These are phyloP conservation scores for Butastur rufipennis DNA, from an alignment of 2,113 vertebrate genomes.

Conservation along the genomic window DNA sequence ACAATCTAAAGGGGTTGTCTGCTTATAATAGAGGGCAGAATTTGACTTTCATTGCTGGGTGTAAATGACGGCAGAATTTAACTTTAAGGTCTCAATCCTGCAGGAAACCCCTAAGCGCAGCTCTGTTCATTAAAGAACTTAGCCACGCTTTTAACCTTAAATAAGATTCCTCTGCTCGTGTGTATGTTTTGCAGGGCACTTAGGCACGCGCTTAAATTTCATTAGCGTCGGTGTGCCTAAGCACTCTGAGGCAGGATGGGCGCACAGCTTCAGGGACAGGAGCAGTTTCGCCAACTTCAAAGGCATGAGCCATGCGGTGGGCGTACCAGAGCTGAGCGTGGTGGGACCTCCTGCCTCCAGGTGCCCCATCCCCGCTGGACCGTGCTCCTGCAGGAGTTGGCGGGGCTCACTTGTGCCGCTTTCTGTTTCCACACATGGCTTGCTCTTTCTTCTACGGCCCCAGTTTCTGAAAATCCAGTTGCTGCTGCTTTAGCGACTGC, in stretches of 20 bases:
- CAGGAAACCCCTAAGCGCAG: conserved; percentile 21
- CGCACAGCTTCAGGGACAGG: background rate
- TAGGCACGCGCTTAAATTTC: background rate
- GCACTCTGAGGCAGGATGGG: background rate
- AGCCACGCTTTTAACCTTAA: conserved; percentile 42
- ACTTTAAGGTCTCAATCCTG: conserved; percentile 35
- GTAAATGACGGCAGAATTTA: conserved; percentile 46
- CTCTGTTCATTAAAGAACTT: conserved; percentile 25
- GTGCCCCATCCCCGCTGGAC: rapidly evolving
- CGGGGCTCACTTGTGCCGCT: background rate
- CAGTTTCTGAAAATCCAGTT: background rate
- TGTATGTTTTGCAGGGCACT: background rate
- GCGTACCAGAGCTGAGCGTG: rapidly evolving
- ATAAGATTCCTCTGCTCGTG: background rate
- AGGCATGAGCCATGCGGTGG: rapidly evolving
- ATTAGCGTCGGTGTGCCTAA: background rate
- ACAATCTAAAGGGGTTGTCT: conserved; percentile 55
- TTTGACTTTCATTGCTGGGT: conserved; percentile 57
- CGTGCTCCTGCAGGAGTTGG: rapidly evolving
- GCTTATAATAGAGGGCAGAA: conserved; percentile 65
- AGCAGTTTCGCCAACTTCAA: background rate
- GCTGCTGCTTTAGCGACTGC: background rate
- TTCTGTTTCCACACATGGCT: background rate
- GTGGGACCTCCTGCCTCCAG: background rate
- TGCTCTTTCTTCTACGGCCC: background rate